Evolutionary conservation across 2,888 invertebrate species (phyloP), one percentile per base, ranked within the genome.

Genomic region (Abrostola triplasia): DNA sequence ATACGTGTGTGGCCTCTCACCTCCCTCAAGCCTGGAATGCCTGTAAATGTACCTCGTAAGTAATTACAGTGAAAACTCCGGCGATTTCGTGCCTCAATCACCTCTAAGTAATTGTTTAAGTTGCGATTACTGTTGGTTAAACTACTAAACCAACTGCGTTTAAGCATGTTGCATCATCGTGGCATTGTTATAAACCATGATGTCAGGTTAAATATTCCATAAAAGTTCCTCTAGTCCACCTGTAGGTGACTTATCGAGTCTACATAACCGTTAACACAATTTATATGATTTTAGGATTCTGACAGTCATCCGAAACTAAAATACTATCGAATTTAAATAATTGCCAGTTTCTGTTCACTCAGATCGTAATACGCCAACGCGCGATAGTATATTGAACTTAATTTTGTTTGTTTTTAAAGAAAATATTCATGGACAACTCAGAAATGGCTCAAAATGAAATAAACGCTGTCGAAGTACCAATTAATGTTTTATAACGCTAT

Each of bases 1-100:
- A 67, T 64, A 64, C 64, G 67, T 70, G 76, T 79, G 81, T 76
- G 83, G 78, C 81, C 77, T 77, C 66, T 73, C 69, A 73, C 76
- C 73, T 64, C 24, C 67, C 54, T 47, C 56, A 60, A 50, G 41
- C 42, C 38, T 36, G 51, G 63, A 56, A 61, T 64, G 68, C 52
- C 59, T 64, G 76, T 70, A 77, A 77, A 64, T 49, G 60, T 59
- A 35, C 59, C 62, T 60, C 55, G 59, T 58, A 52, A 36, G 61
- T 68, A 66, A 78, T 74, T 74, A 62, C 55, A 59, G 67, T 65
- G 73, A 76, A 80, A 77, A 70, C 73, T 70, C 10, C 37, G 56
- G 60, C 59, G 79, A 73, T 64, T 76, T 67, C 48, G 53, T 48
- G 40, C 53, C 37, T 52, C 79, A 72, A 59, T 60, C 57, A 64